Conservation (phyloP, 2,113 vertebrate genomes). For the Cyanoramphus novaezelandiae region DNA sequence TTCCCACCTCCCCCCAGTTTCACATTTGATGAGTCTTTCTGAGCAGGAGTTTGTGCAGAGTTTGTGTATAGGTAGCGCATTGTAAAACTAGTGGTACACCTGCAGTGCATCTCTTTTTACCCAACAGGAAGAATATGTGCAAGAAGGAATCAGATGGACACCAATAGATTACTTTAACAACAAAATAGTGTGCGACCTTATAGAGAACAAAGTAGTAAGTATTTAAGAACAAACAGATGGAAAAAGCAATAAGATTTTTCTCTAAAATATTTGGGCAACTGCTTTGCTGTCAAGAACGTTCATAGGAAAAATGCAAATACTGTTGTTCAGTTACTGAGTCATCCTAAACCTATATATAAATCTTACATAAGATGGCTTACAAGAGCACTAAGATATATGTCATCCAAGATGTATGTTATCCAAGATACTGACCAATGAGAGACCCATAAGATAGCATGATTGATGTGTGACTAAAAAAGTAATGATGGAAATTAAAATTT, state of each 20-base stretch:
- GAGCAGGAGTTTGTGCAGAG: background rate
- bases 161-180: slow-evolving; percentile 96
- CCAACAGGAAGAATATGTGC: slow-evolving; percentile 91
- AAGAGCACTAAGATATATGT: background rate
- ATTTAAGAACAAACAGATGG: background rate
- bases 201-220: slow-evolving; percentile 93
- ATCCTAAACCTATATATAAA: slow-evolving; percentile 43
- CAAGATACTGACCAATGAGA: background rate
- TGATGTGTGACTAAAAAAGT: background rate
- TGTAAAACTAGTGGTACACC: background rate
- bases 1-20: background rate
- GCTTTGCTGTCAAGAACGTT: background rate
- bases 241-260: background rate
- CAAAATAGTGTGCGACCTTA: slow-evolving; percentile 95
- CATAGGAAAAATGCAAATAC: slow-evolving; percentile 36
- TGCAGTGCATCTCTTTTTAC: background rate
- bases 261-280: background rate
- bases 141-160: slow-evolving; percentile 93
- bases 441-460: background rate
- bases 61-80: background rate
- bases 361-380: slow-evolving; percentile 45
- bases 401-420: background rate
- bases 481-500: background rate
- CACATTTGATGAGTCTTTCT: background rate
- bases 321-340: slow-evolving; percentile 52